Evolutionary conservation across 2,888 invertebrate genomes (phyloP).

Genomic region (Cybosia mesomella): DNA sequence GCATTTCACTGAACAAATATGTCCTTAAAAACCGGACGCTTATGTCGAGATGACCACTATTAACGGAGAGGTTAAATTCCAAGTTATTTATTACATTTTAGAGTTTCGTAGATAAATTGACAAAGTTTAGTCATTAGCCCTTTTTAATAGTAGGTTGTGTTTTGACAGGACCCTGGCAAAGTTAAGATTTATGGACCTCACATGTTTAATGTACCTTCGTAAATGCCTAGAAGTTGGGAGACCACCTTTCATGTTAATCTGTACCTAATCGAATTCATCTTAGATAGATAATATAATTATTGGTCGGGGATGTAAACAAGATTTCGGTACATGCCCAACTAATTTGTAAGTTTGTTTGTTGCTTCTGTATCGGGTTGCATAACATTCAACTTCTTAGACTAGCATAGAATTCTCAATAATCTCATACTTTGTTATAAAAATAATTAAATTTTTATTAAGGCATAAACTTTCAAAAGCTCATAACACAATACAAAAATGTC

Average conservation of each 20-base stretch:
- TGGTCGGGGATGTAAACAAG: not conserved
- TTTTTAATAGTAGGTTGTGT: slow-evolving; percentile 41
- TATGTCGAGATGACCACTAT: slow-evolving; percentile 7
- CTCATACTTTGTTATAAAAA: no score
- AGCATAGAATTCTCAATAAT: no score
- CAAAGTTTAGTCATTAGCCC: slow-evolving; percentile 37
- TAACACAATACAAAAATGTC: no score
- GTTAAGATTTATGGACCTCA: slow-evolving; percentile 28
- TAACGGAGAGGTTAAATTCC: not conserved
- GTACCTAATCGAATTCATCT: not conserved
- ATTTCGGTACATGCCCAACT: no score
- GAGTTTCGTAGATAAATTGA: slow-evolving; percentile 31
- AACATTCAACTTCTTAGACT: no score
- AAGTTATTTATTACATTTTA: slow-evolving; percentile 31
- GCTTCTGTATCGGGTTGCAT: no score
- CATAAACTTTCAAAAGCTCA: no score
- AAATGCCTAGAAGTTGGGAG: not conserved
- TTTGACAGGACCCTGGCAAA: slow-evolving; percentile 28
- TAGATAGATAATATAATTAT: not conserved
- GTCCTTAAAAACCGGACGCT: not conserved
- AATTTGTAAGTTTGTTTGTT: no score
- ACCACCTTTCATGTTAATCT: not conserved
- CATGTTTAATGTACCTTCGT: slow-evolving; percentile 9
- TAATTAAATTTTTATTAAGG: no score
- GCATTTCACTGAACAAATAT: not conserved